These are phyloP conservation scores for Oncorhynchus clarkii DNA, from an alignment of 2,113 vertebrate genomes.

Conservation along the genomic window DNA sequence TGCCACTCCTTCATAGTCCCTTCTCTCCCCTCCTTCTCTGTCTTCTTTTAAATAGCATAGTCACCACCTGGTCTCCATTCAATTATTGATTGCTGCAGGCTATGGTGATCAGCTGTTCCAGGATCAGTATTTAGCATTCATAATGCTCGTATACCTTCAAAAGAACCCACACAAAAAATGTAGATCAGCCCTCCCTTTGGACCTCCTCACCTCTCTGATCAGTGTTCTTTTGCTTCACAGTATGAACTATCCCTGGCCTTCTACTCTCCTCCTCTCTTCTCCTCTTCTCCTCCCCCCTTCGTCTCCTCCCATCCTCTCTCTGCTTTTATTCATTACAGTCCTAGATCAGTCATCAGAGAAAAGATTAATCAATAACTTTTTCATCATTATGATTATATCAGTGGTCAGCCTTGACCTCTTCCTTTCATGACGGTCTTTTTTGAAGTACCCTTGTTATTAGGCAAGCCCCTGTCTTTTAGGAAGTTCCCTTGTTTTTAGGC, in stretches of 20 bases:
- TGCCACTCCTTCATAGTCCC: not conserved
- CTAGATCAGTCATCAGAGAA: not conserved
- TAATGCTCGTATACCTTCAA: constrained; percentile 42
- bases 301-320: no score
- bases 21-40: not conserved
- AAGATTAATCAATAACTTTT: not conserved
- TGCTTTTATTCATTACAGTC: no score
- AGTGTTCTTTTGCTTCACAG: no score
- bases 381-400: constrained; percentile 10
- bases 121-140: constrained; percentile 63
- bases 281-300: no score
- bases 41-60: constrained; percentile 39
- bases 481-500: constrained; percentile 22
- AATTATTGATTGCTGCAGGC: constrained; percentile 66
- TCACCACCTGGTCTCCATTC: constrained; percentile 72
- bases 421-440: not conserved
- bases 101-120: constrained; percentile 66
- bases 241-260: no score
- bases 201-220: no score
- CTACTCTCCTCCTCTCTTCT: no score
- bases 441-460: not conserved
- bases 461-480: not conserved
- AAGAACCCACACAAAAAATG: no score
- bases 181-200: no score
- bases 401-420: not conserved